Conservation (phyloP, 2,888 invertebrate genomes). For the Macaria liturata region DNA sequence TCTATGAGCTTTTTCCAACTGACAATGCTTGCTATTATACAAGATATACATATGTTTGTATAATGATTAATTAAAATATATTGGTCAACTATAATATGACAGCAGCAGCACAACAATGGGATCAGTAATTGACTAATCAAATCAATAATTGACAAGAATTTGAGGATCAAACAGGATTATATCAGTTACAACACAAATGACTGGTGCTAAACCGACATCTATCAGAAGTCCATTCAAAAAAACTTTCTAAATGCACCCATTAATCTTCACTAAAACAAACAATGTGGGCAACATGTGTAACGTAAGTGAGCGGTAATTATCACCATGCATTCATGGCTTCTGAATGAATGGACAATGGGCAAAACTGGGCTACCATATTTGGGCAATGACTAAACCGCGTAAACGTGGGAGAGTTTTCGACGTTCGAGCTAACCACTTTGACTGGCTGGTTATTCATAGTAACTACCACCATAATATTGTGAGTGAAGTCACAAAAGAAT, state of each 20-base stretch:
- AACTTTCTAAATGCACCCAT: constrained; percentile 33
- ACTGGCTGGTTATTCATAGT: neutral
- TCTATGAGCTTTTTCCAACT: no score
- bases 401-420: constrained; percentile 21
- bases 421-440: neutral
- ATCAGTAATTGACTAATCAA: no score
- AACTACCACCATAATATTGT: neutral
- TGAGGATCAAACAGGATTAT: no score
- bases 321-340: constrained; percentile 28
- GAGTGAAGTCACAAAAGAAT: neutral
- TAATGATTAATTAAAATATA: no score
- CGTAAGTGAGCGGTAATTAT: constrained; percentile 30
- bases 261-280: constrained; percentile 34
- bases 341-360: constrained; percentile 42
- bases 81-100: no score
- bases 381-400: constrained; percentile 4
- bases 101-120: no score
- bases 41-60: no score
- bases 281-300: constrained; percentile 26
- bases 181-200: no score
- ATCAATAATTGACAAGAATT: no score
- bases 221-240: constrained; percentile 11
- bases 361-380: constrained; percentile 19
- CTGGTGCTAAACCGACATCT: constrained; percentile 6
- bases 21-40: no score